Conservation (phyloP, 2,113 vertebrate genomes). For the Apodemus speciosus region DNA sequence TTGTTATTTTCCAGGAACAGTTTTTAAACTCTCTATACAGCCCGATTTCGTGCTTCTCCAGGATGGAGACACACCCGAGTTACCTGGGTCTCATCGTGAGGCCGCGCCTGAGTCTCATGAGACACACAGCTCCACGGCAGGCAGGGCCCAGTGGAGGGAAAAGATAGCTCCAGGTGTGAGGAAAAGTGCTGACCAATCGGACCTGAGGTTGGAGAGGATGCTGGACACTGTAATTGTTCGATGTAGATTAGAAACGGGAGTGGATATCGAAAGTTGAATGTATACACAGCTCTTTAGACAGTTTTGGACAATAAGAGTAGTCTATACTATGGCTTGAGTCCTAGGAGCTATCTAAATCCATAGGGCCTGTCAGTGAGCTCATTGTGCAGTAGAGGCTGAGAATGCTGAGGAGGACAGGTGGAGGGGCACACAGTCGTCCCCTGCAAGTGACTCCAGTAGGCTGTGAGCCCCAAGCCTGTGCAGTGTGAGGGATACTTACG, state of each 20-base stretch:
- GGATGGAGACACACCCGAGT: not conserved
- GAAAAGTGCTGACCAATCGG: not conserved
- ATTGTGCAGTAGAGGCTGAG: not conserved
- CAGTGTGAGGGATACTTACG: not conserved
- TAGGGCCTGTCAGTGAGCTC: not conserved
- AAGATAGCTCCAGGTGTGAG: not conserved
- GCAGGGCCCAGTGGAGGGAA: not conserved
- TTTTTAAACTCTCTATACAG: not conserved
- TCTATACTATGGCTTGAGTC: not conserved
- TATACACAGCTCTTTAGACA: not conserved
- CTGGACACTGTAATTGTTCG: not conserved
- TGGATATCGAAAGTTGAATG: not conserved
- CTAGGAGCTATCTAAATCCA: not conserved
- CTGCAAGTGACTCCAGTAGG: not conserved
- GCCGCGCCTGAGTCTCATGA: not conserved
- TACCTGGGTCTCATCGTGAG: not conserved
- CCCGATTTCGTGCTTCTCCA: not conserved
- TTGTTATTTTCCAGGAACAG: not conserved
- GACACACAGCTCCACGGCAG: not conserved
- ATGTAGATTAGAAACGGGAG: slow-evolving; percentile 30
- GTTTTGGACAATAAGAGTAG: not conserved
- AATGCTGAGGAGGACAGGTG: not conserved
- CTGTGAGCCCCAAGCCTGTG: not conserved
- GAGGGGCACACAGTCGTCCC: not conserved
- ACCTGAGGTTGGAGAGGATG: not conserved